phyloP scores from a whole-genome alignment of 2,888 invertebrate genomes.

The Ectemnius continuus region DNA sequence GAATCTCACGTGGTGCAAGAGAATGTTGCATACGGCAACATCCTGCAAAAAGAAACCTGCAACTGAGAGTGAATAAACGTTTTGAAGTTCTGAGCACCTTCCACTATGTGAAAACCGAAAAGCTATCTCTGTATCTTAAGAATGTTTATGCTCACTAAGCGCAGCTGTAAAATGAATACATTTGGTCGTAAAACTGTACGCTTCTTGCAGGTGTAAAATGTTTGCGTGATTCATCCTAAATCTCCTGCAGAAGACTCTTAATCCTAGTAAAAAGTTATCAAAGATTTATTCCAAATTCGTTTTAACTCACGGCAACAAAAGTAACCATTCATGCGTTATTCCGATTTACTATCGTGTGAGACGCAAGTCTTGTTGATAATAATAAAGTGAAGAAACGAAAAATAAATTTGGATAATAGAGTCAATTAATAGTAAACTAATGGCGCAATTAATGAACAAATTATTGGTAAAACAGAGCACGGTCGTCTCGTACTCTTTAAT shows the following conservation, averaged over 20 bases:
- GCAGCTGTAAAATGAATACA: conserved; percentile 62
- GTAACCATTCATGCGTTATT: conserved; percentile 38
- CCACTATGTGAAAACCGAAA: conserved; percentile 54
- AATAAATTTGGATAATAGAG: conserved; percentile 37
- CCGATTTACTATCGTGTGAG: conserved; percentile 32
- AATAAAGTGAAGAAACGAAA: conserved; percentile 29
- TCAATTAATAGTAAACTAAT: conserved; percentile 35
- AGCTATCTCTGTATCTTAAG: conserved; percentile 46
- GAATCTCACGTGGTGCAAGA: neutral
- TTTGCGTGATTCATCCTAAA: conserved; percentile 31
- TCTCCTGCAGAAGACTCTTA: conserved; percentile 51
- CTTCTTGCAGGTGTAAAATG: conserved; percentile 46
- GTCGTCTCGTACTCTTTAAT: conserved; percentile 27
- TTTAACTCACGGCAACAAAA: conserved; percentile 61
- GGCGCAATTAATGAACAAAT: conserved; percentile 46
- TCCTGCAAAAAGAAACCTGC: too few relatives aligned
- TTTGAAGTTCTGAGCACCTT: conserved; percentile 46
- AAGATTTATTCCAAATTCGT: conserved; percentile 59
- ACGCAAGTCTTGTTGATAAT: conserved; percentile 38
- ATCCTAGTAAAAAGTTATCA: conserved; percentile 63
- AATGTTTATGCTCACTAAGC: conserved; percentile 63
- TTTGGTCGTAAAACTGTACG: conserved; percentile 69
- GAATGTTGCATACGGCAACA: neutral
- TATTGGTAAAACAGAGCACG: conserved; percentile 48
- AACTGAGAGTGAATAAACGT: conserved; percentile 4